Base-by-base conservation (phyloP, 2,113 vertebrate species). In the Pristiophorus japonicus region DNA sequence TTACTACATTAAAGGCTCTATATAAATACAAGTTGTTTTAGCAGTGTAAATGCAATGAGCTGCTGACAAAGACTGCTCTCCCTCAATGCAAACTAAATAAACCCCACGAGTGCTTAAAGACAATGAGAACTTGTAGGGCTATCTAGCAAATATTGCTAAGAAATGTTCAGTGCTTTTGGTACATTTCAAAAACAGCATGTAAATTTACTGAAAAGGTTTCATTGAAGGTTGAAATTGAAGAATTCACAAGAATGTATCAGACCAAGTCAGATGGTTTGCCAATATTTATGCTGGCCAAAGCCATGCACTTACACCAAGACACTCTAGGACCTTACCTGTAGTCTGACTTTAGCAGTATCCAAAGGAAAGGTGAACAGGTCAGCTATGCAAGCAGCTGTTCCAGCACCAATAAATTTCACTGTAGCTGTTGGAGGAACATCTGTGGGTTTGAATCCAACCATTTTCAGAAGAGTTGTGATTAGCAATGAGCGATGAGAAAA, bases 321-420 rank as follows among this genome's bases (percentile, higher is more conserved):
- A 94, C 24, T 30, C 65, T 0, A 0, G 20, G 3, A 42, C 38
- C 95, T 96, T 95, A 98, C 98, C 98, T 98, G 98, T 88, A 98
- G 97, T 66, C 98, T 96, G 95, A 98, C 98, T 97, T 98, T 98
- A 63, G 98, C 98, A 0, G 98, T 98, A 97, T 98, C 98, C 97
- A 98, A 95, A 0, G 98, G 98, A 96, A 98, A 98, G n/a, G 98
- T 98, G 97, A 97, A 97, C 96, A 98, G 96, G 95, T 98, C 98
- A 0, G 98, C 98, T 62, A 98, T 94, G 96, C 98, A 98, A 2
- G 97, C 98, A 0, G 98, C 98, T 1, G 96, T 95, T 96, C 98
- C 98, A 0, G 98, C 98, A 0, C 98, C 97, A 51, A 98, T 34
- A 8, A 98, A 96, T 96, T 98, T 98, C 67, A 98, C 81, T 1